phyloP scores from a whole-genome alignment of 1,140 invertebrate genomes.

The Ostrea edulis region DNA sequence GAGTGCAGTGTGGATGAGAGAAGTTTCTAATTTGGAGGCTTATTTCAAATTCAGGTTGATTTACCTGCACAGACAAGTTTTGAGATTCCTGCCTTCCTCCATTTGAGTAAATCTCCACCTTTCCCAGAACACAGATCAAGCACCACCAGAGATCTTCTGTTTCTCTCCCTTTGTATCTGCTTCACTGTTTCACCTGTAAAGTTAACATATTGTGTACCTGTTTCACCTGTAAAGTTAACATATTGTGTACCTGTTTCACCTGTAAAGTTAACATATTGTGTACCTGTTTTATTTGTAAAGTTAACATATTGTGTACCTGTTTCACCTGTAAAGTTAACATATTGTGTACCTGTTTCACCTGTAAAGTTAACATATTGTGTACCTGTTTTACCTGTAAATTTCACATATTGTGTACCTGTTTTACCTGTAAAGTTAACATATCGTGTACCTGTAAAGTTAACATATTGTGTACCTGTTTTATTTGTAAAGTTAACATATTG shows the following conservation, averaged over 20 bases:
- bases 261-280: no score
- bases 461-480: no score
- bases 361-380: no score
- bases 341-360: not conserved
- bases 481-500: no score
- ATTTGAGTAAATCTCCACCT: slow-evolving; percentile 97
- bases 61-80: slow-evolving; percentile 91
- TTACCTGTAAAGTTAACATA: slow-evolving; percentile 64
- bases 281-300: no score
- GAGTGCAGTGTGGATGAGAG: no score
- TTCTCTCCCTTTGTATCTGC: slow-evolving; percentile 60
- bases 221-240: no score
- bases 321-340: slow-evolving; percentile 64
- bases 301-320: slow-evolving; percentile 49
- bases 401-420: slow-evolving; percentile 31
- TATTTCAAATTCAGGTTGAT: not conserved
- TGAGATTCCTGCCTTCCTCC: slow-evolving; percentile 90
- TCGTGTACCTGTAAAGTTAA: not conserved
- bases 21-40: no score
- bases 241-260: no score
- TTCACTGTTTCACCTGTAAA: slow-evolving; percentile 71
- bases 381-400: no score
- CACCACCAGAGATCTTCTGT: slow-evolving; percentile 73
- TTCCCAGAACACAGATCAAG: slow-evolving; percentile 90
- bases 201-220: not conserved